A percentile compares a stretch with the other conserved stretches of the same genome.
Evolutionary conservation across 1,140 invertebrate genomes (phyloP).

Genomic region (Zaprionus capensis): DNA sequence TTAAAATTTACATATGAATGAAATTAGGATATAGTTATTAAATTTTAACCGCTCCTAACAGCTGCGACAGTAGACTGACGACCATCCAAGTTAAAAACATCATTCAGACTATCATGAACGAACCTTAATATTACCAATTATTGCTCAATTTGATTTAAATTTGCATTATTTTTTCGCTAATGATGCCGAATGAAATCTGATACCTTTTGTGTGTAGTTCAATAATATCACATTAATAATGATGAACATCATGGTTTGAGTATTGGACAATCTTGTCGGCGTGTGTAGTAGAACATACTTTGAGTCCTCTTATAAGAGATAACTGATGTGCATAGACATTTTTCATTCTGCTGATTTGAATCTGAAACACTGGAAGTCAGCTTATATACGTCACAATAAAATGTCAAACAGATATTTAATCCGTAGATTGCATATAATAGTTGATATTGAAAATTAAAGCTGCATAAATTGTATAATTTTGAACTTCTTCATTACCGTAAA

Average conservation of each 20-base stretch:
- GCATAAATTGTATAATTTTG: background rate
- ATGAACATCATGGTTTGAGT: no score
- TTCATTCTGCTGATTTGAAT: no score
- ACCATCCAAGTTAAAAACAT: background rate
- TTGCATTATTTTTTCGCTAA: background rate
- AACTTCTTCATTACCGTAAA: constrained; percentile 1
- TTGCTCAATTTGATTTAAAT: background rate
- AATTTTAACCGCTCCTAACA: background rate
- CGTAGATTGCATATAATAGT: constrained; percentile 28
- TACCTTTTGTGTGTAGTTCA: background rate
- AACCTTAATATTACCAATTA: background rate
- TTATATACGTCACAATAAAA: no score
- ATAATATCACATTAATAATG: background rate
- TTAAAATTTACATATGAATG: background rate
- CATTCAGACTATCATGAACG: background rate
- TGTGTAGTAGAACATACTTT: no score
- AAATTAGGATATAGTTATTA: background rate
- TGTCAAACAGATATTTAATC: no score
- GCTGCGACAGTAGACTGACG: background rate
- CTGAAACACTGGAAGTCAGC: no score
- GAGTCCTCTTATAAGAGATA: no score
- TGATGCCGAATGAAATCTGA: background rate
- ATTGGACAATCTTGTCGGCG: no score
- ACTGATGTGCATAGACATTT: no score
- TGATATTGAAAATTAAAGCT: background rate